Base-by-base conservation (phyloP, 64 coral and sea anemone genomes). In the Catalaphyllia jardinei region DNA sequence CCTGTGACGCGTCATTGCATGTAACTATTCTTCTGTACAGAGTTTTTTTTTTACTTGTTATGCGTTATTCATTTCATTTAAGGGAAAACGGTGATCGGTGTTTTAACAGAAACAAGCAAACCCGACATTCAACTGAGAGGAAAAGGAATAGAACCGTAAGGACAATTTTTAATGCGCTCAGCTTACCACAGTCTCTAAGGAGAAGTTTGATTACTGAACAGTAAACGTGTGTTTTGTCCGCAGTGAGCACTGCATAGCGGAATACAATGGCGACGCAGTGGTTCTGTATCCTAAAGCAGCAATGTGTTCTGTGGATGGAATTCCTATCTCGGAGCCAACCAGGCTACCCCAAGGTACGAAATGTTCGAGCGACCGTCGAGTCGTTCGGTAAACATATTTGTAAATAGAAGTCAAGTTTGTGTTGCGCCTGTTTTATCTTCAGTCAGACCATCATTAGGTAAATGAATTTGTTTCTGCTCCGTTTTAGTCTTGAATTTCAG, bases 11-110 rank as follows among this genome's bases (percentile, higher is more conserved):
- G 24, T 65, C 6, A 22, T 69, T 69, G 65, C 10, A 69, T 69
- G 22, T 69, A 27, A 69, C 25, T 25, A 27, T 69, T 69, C 65
- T 31, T 4, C 29, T 60, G 13, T 0, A 33, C 24, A 60, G 72
- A 19, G 31, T 1, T 77, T 9, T 17, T 31, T 11, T 18, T 0
- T 62, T 51, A 22, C 77, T 76, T 16, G 4, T 20, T 55, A n/a
- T 92, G 60, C 42, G 22, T 25, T 42, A 29, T 90, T 59, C 60
- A 24, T 29, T 71, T 78, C 31, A 73, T 73, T 87, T 38, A 51
- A 99, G 97, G 97, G 69, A 95, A 95, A 86, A 99, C 97, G 55
- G 88, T 99, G 62, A 95, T 99, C 73, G 97, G 97, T 29, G 94
- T 95, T 38, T 86, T 91, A 62, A 95, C 97, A 4, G 91, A 93